Evolutionary conservation across 37 sponge, comb jelly and placozoan genomes (phyloP).

Genomic region (Geodia barretti): DNA sequence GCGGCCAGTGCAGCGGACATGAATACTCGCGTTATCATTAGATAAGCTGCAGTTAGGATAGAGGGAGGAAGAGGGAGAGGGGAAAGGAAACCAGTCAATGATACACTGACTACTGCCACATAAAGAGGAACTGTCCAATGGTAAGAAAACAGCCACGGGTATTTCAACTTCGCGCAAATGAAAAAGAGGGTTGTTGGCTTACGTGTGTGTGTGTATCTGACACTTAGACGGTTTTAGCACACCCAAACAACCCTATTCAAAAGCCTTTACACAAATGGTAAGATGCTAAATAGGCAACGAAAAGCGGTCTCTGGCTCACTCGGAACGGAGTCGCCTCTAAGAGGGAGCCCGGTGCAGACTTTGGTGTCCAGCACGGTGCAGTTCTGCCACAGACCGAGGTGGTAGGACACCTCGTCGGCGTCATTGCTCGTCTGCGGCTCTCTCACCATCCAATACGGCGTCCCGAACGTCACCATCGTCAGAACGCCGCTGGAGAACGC

Average conservation of each 20-base stretch:
- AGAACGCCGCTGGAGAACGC: slow-evolving; percentile 48
- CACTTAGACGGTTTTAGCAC: no score
- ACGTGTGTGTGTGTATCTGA: no score
- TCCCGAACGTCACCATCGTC: slow-evolving; percentile 49
- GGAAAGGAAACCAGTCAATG: no score
- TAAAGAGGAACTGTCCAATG: no score
- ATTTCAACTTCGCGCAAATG: no score
- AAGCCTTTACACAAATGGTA: no score
- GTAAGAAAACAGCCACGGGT: no score
- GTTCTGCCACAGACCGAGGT: slow-evolving; percentile 56
- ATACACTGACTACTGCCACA: neutral
- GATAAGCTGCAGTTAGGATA: neutral
- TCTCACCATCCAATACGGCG: slow-evolving; percentile 38
- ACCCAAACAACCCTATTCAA: no score
- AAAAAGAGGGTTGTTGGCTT: no score
- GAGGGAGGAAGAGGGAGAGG: neutral
- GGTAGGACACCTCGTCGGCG: slow-evolving; percentile 1
- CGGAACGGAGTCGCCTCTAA: neutral
- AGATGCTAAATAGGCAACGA: no score
- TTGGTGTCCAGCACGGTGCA: slow-evolving; percentile 9
- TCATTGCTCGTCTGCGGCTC: no score
- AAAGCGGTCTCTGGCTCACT: neutral
- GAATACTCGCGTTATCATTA: slow-evolving; percentile 25
- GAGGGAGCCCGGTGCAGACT: neutral
- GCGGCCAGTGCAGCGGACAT: slow-evolving; percentile 38